Conservation (phyloP, 1,140 invertebrate genomes). For the Hermetia illucens region DNA sequence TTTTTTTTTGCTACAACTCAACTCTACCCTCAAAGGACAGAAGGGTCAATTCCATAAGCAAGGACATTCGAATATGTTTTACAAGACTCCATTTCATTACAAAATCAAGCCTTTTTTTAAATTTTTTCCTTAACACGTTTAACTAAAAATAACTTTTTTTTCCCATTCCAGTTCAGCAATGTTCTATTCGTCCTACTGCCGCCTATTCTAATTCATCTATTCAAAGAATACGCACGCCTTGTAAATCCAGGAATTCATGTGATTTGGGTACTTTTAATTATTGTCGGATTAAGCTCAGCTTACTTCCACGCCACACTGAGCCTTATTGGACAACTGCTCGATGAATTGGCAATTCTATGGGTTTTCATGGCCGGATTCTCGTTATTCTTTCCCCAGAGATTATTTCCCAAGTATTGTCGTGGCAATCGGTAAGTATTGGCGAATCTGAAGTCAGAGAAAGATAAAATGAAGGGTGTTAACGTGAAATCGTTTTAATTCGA, state of each 20-base stretch:
- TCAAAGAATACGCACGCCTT: constrained; percentile 55
- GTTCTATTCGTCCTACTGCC: constrained; percentile 61
- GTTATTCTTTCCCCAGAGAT: constrained; percentile 53
- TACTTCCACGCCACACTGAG: constrained; percentile 74
- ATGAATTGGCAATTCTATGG: constrained; percentile 70
- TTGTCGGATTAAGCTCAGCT: constrained; percentile 63
- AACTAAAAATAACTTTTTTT: no score
- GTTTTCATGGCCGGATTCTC: constrained; percentile 60
- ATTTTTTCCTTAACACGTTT: no score
- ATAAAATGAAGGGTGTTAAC: background rate
- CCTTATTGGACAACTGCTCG: constrained; percentile 60
- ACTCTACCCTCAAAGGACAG: no score
- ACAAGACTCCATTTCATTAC: background rate
- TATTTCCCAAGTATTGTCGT: constrained; percentile 48
- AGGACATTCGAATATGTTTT: background rate
- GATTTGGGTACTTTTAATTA: constrained; percentile 58
- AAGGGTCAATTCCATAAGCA: background rate
- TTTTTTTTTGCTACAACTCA: background rate
- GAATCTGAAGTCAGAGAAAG: no score
- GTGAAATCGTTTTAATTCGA: constrained; percentile 4
- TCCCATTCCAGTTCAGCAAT: constrained; percentile 54
- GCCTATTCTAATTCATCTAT: constrained; percentile 58
- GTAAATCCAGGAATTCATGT: constrained; percentile 62
- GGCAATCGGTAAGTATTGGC: constrained; percentile 45
- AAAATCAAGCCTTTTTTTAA: constrained; percentile 5